phyloP scores from a whole-genome alignment of 2,797 vertebrate species.

The Xenops minutus region DNA sequence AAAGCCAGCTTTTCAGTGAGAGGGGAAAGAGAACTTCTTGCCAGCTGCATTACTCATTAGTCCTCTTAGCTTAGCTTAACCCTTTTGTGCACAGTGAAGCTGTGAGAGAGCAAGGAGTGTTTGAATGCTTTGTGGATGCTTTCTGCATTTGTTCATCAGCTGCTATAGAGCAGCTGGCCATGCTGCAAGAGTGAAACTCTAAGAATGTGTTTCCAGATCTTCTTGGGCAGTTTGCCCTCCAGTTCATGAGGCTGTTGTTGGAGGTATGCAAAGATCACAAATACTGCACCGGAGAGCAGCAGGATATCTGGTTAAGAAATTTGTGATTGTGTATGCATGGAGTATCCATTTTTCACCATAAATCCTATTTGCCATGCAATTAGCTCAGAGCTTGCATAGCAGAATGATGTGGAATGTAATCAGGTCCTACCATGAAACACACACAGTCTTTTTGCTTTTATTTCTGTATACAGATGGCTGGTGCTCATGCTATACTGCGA shows the following conservation, averaged over 20 bases:
- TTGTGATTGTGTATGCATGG: neutral
- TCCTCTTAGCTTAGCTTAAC: slow-evolving; percentile 3
- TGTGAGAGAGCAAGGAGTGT: neutral
- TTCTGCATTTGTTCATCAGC: slow-evolving; percentile 56
- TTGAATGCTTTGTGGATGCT: slow-evolving; percentile 3
- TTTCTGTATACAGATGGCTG: neutral
- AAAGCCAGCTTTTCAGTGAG: slow-evolving; percentile 48
- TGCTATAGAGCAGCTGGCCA: slow-evolving; percentile 31
- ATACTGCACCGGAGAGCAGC: neutral
- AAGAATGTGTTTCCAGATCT: slow-evolving; percentile 49
- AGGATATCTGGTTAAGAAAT: neutral
- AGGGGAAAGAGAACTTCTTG: neutral
- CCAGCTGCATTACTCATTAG: slow-evolving; percentile 12
- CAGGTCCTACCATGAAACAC: neutral
- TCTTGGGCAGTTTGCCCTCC: neutral
- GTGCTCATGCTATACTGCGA: neutral
- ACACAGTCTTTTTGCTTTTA: neutral
- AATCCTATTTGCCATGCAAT: slow-evolving; percentile 1
- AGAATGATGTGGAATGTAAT: neutral
- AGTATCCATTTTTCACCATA: neutral
- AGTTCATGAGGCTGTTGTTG: neutral
- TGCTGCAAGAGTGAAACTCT: neutral
- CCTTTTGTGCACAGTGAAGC: neutral
- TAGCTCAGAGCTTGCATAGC: neutral
- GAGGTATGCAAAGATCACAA: neutral